These are phyloP conservation scores for Callosobruchus maculatus DNA, from an alignment of 2,888 invertebrate species.

Conservation along the genomic window DNA sequence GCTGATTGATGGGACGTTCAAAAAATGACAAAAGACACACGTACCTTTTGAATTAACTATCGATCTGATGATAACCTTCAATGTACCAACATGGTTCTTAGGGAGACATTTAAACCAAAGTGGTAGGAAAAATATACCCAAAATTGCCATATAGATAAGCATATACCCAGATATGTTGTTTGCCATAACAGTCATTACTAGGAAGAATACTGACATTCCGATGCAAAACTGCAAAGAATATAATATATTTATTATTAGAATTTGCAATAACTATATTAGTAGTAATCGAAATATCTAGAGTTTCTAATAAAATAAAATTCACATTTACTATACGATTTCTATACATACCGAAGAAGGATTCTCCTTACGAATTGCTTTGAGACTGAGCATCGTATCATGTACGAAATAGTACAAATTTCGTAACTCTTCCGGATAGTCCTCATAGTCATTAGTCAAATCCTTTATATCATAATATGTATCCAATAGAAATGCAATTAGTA, in stretches of 20 bases:
- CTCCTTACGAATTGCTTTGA: slow-evolving; percentile 39
- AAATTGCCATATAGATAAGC: slow-evolving; percentile 34
- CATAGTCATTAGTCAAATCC: slow-evolving; percentile 22
- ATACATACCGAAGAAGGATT: slow-evolving; percentile 43
- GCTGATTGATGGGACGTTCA: too few species aligned
- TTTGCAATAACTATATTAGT: neutral
- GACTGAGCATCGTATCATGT: slow-evolving; percentile 25
- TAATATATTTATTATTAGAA: too few species aligned
- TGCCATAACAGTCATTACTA: slow-evolving; percentile 40
- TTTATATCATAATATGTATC: slow-evolving; percentile 35
- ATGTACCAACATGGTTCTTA: slow-evolving; percentile 25
- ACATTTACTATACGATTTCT: slow-evolving; percentile 7
- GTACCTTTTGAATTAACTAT: slow-evolving; percentile 21
- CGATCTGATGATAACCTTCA: slow-evolving; percentile 27
- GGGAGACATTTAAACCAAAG: slow-evolving; percentile 32
- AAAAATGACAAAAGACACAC: too few species aligned
- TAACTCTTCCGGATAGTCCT: slow-evolving; percentile 27
- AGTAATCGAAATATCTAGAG: too few species aligned
- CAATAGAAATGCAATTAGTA: slow-evolving; percentile 37
- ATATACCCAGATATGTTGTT: slow-evolving; percentile 42
- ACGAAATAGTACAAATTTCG: slow-evolving; percentile 26
- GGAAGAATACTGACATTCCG: slow-evolving; percentile 39
- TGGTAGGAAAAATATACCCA: slow-evolving; percentile 36
- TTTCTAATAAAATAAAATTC: slow-evolving; percentile 3
- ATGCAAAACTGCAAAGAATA: slow-evolving; percentile 44